Base-by-base conservation (phyloP, 2,888 invertebrate genomes). In the Girardia tigrina region DNA sequence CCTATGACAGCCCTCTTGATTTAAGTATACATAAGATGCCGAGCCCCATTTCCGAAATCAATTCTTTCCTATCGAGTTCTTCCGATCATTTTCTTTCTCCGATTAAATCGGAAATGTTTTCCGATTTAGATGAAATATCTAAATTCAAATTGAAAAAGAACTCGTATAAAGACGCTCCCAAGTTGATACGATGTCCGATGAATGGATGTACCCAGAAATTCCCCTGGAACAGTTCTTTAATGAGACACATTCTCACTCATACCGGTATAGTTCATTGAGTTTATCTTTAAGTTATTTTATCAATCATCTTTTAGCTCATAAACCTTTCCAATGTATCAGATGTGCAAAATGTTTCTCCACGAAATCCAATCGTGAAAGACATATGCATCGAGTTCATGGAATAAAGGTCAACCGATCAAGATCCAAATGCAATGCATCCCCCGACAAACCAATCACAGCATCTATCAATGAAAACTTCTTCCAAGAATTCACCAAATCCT, bases 281-380 rank as follows among this genome's bases (percentile, higher is more conserved):
- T 56, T 56, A 36, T 12, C 16, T 16, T 12, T 8, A 36, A 12
- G 8, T 36, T 36, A 36, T 36, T 36, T 16, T 36, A 16, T 12
- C 16, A 36, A 16, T 8, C 16, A 12, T 77, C 23, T 76, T 74
- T 2, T 79, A 83, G 83, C 87, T 0, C 94, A 94, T 82, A 95
- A 95, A 82, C 95, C 95, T 0, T 95, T 90, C 86, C 92, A 93
- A 82, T 95, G 95, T 84, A 90, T 91, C 0, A 90, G 91, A 81
- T 95, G 95, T 82, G 90, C 91, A 0, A 87, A 94, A 12, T 88
- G 92, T 0, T 95, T 95, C 84, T 95, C 94, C 36, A 95, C 94
- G 0, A 95, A 95, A 83, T 94, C 94, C 8, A 95, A 95, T 85
- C 92, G 95, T 83, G 95, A 95, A 82, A 90, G 95, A 16, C 95